Base-by-base conservation (phyloP, 2,797 vertebrate genomes). In the Sciaenops ocellatus region DNA sequence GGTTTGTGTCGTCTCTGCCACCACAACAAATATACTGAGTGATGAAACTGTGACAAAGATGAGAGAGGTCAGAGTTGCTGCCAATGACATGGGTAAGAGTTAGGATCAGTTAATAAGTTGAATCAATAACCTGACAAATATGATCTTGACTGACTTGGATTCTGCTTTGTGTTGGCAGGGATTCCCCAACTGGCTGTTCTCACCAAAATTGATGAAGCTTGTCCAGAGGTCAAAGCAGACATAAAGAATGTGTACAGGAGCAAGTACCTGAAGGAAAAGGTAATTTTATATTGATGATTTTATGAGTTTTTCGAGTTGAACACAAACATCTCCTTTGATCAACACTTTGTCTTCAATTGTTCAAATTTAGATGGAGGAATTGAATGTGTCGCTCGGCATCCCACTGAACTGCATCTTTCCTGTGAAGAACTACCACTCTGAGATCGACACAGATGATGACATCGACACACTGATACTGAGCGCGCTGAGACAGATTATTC, bases 351-450 rank as follows among this genome's bases (percentile, higher is more conserved):
- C 12, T 41, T 1, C 3, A 41, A 11, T 11, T 41, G 41, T 12
- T 42, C 11, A 2, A 42, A 42, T 42, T 42, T 38, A 86, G 92
- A 87, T 93, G 47, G 56, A 83, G 64, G 61, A 89, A 78, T 83
- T 91, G 76, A 85, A 71, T 59, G 18, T 8, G 63, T 51, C 46
- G 67, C 80, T 95, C 78, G 93, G 93, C 41, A 77, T 93, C 76
- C 90, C 90, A 60, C 48, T 90, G 73, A 87, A 84, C 88, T 89
- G 91, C 84, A 91, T 95, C 78, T 80, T 94, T 69, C 91, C 91
- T 64, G 88, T 94, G 83, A 92, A 93, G 86, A 94, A 93, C 82
- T 93, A 91, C 65, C 69, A 72, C 4, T 20, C 15, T 9, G 79
- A 82, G 61, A 24, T 50, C 6, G 0, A 8, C 0, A 16, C 0